These are phyloP conservation scores for Agrypnia vestita DNA, from an alignment of 1,140 invertebrate genomes.

Conservation along the genomic window DNA sequence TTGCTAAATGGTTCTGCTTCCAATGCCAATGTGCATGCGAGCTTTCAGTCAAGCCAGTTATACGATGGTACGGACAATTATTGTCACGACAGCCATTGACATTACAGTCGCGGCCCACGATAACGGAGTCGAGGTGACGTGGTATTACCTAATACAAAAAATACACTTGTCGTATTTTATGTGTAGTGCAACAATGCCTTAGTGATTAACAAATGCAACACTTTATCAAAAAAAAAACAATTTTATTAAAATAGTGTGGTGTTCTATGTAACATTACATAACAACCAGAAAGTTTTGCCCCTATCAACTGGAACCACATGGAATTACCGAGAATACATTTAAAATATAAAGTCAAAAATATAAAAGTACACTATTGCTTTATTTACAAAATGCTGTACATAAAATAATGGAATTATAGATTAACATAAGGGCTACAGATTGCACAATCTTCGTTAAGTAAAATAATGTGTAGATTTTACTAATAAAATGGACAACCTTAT, in stretches of 20 bases:
- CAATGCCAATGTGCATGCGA: no score
- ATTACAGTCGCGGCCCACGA: no score
- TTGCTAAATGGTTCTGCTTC: no score
- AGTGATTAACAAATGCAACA: conserved; percentile 29
- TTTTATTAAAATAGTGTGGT: not conserved
- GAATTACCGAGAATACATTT: not conserved
- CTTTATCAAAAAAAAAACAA: not conserved
- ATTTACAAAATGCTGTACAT: conserved; percentile 53
- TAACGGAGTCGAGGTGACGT: no score
- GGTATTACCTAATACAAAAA: not conserved
- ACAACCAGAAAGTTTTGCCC: conserved; percentile 32
- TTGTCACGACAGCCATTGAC: no score
- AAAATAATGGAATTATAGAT: conserved; percentile 38
- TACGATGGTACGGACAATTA: no score
- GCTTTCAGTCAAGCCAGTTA: no score
- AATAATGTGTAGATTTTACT: conserved; percentile 48
- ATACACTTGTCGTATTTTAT: not conserved
- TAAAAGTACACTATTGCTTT: conserved; percentile 57
- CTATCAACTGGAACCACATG: conserved; percentile 1
- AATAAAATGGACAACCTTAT: conserved; percentile 58
- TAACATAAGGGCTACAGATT: conserved; percentile 53
- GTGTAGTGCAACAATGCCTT: conserved; percentile 18
- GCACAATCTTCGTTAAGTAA: conserved; percentile 56
- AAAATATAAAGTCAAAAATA: conserved; percentile 18
- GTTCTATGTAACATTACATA: conserved; percentile 8